phyloP scores from a whole-genome alignment of 2,113 vertebrate species.

The Agelaius phoeniceus region DNA sequence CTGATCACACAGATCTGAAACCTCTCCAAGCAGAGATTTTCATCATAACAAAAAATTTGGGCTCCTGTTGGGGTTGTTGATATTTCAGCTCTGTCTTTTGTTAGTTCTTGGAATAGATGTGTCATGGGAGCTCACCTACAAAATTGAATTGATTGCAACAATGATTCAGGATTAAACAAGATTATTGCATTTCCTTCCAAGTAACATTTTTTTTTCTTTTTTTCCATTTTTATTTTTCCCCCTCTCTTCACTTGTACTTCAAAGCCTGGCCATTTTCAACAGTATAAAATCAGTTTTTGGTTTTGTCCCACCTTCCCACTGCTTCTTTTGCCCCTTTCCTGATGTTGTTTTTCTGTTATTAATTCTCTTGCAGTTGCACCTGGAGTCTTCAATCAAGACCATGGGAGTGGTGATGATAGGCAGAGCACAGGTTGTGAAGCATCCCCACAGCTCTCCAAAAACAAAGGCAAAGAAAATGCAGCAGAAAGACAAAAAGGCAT shows the following conservation, averaged over 20 bases:
- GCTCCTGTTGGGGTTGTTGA: constrained; percentile 25
- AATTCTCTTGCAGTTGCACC: background rate
- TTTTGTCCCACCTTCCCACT: background rate
- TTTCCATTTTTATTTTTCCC: background rate
- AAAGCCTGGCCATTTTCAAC: background rate
- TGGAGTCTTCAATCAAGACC: background rate
- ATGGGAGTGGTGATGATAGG: background rate
- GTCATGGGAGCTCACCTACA: constrained; percentile 32
- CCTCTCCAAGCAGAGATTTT: constrained; percentile 52
- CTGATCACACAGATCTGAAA: constrained; percentile 31
- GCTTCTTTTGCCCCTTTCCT: background rate
- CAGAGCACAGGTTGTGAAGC: background rate
- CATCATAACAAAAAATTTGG: constrained; percentile 19
- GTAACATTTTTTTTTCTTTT: background rate
- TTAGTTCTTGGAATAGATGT: constrained; percentile 1
- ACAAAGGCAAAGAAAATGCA: background rate
- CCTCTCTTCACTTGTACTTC: background rate
- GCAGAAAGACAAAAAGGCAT: background rate
- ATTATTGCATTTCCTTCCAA: constrained; percentile 9
- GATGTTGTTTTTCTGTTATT: background rate
- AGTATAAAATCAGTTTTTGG: background rate
- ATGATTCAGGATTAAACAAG: constrained; percentile 37
- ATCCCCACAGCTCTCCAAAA: background rate
- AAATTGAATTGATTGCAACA: constrained; percentile 53
- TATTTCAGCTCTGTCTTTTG: constrained; percentile 18